These are phyloP conservation scores for Oopsacas minuta DNA, from an alignment of 37 sponge, comb jelly and placozoan species.

Conservation along the genomic window DNA sequence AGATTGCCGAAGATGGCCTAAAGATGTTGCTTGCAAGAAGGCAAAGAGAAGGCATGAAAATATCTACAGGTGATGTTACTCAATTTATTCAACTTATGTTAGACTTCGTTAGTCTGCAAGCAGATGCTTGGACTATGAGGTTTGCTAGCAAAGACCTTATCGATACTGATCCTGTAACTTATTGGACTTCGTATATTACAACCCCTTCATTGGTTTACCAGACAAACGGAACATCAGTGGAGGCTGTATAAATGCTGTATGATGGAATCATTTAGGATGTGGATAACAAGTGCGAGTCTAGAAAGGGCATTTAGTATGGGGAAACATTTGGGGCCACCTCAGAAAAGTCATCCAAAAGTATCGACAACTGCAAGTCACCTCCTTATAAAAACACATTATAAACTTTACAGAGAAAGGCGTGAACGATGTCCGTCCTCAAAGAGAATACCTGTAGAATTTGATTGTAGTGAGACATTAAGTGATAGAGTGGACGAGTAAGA, in stretches of 20 bases:
- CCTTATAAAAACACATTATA: constrained; percentile 5
- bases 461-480: not conserved
- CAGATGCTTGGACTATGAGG: not conserved
- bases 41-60: not conserved
- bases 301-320: constrained; percentile 16
- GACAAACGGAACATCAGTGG: not conserved
- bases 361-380: not conserved
- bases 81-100: not conserved
- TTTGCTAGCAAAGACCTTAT: not conserved
- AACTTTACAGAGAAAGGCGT: constrained; percentile 4
- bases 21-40: not conserved
- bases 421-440: not conserved
- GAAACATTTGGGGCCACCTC: not conserved
- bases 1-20: not conserved
- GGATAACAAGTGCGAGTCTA: constrained; percentile 8
- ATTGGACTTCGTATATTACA: not conserved
- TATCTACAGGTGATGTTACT: not conserved
- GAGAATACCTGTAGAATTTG: not conserved
- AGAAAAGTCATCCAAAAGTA: not conserved
- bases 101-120: not conserved
- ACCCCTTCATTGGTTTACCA: not conserved
- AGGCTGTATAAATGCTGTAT: not conserved
- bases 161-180: not conserved
- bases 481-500: not conserved
- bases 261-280: constrained; percentile 14